Conservation (phyloP, 2,797 vertebrate species). For the Gymnocypris eckloni region DNA sequence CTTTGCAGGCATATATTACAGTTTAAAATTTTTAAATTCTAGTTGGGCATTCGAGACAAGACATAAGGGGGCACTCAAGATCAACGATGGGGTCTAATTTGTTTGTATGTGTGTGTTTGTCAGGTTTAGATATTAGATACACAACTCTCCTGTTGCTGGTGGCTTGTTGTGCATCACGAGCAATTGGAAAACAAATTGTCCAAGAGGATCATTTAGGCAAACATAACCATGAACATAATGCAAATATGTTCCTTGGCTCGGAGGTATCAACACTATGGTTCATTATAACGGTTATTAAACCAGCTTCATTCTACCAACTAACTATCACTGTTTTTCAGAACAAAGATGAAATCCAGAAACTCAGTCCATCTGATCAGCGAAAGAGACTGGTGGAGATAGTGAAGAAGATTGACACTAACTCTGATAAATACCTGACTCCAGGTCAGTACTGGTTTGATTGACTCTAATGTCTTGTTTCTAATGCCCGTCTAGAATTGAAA, state of each 20-base stretch:
- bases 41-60: no score
- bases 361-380: slow-evolving; percentile 84
- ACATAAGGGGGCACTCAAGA: slow-evolving; percentile 4
- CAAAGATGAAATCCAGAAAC: slow-evolving; percentile 84
- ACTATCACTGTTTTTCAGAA: slow-evolving; percentile 72
- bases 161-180: slow-evolving; percentile 12
- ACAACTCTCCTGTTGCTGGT: neutral
- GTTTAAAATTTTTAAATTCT: no score
- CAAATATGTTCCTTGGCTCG: slow-evolving; percentile 48
- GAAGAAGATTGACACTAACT: slow-evolving; percentile 86
- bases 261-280: slow-evolving; percentile 14
- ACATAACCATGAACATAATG: slow-evolving; percentile 50
- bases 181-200: slow-evolving; percentile 15
- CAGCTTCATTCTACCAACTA: neutral
- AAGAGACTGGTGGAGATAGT: slow-evolving; percentile 84
- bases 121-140: slow-evolving; percentile 6
- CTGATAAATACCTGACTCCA: slow-evolving; percentile 82
- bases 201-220: slow-evolving; percentile 11
- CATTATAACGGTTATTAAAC: neutral
- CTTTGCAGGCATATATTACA: no score
- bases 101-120: slow-evolving; percentile 6
- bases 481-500: neutral
- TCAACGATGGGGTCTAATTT: neutral
- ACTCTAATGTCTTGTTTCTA: neutral
- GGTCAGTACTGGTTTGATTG: slow-evolving; percentile 70